A percentile compares a stretch with the other conserved stretches of the same genome.
phyloP scores from a whole-genome alignment of 2,113 vertebrate species.

The Rhinogobius similis region DNA sequence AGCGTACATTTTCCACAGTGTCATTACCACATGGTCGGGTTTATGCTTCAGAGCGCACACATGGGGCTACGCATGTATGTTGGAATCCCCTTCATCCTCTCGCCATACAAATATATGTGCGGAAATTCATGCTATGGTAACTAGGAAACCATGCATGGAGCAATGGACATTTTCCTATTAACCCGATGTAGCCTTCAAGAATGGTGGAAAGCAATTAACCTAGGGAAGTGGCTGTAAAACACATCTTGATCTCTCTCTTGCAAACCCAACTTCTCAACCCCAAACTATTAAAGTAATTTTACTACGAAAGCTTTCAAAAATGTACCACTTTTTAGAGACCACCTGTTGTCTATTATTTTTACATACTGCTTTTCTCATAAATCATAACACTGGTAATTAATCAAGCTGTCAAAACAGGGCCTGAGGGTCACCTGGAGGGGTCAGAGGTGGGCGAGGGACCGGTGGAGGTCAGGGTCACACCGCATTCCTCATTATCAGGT shows the following conservation, averaged over 20 bases:
- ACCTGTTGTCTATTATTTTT: constrained; percentile 99
- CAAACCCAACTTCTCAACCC: constrained; percentile 32
- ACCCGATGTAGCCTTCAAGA: constrained; percentile 70
- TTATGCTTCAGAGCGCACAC: constrained; percentile 71
- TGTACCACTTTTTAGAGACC: constrained; percentile 90
- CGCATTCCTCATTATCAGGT: constrained; percentile 99
- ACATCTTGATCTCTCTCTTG: constrained; percentile 54
- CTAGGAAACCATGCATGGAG: constrained; percentile 59
- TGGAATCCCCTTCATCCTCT: constrained; percentile 72
- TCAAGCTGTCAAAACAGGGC: constrained; percentile 99
- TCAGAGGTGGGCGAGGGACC: constrained; percentile 94
- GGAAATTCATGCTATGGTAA: constrained; percentile 55
- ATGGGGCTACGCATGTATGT: constrained; percentile 67
- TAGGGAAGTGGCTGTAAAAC: constrained; percentile 85
- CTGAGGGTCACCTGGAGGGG: constrained; percentile 90
- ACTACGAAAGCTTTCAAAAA: constrained; percentile 66
- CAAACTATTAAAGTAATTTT: constrained; percentile 43
- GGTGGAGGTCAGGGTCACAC: constrained; percentile 99
- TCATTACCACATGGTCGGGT: constrained; percentile 73
- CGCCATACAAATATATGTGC: constrained; percentile 51
- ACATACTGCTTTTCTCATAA: constrained; percentile 99
- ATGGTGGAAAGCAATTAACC: constrained; percentile 77
- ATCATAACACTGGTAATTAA: constrained; percentile 99
- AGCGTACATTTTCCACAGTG: constrained; percentile 69
- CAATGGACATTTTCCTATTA: constrained; percentile 80